Evolutionary conservation across 2,797 vertebrate genomes (phyloP).

Genomic region (Brachyalestes nurse): DNA sequence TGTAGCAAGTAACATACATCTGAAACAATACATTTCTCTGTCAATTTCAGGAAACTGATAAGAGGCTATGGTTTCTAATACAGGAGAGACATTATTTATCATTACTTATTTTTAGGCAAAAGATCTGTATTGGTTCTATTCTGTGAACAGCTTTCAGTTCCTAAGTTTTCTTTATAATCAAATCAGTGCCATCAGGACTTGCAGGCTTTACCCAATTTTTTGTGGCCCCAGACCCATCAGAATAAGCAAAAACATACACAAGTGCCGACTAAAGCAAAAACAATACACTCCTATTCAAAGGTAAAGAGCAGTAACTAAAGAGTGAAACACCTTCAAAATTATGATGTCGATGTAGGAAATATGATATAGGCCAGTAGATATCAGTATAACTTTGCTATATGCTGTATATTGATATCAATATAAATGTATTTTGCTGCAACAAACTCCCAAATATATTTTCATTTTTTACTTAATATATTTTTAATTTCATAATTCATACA

Average conservation of each 20-base stretch:
- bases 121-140: background rate
- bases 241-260: background rate
- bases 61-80: background rate
- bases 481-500: too few relatives aligned
- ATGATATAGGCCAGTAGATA: background rate
- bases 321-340: background rate
- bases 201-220: background rate
- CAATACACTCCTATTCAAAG: background rate
- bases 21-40: background rate
- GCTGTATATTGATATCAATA: background rate
- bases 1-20: background rate
- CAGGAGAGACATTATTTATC: background rate
- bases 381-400: background rate
- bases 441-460: too few relatives aligned
- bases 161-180: slow-evolving; percentile 22
- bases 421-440: too few relatives aligned
- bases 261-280: background rate
- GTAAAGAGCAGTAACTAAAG: background rate
- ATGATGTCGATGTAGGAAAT: too few relatives aligned
- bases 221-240: background rate
- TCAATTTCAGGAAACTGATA: background rate
- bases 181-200: slow-evolving; percentile 2
- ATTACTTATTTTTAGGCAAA: background rate
- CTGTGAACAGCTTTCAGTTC: background rate
- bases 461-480: too few relatives aligned